These are phyloP conservation scores for Apodemus sylvaticus DNA, from an alignment of 2,113 vertebrate genomes.

Conservation along the genomic window DNA sequence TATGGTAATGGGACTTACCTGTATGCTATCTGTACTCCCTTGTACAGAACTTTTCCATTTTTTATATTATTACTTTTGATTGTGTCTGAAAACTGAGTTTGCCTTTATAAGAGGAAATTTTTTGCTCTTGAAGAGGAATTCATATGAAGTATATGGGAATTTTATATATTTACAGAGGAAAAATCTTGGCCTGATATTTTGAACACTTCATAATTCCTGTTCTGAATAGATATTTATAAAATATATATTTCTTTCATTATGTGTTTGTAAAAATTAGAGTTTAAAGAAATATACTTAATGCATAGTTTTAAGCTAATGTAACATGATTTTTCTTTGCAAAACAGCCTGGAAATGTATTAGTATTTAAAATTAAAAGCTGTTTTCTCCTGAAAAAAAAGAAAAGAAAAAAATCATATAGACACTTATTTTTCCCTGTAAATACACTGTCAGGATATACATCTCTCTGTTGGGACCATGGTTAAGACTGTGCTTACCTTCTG, in stretches of 20 bases:
- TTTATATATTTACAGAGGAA: conserved; percentile 85
- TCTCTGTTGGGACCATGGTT: background rate
- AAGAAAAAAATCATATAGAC: too few species aligned
- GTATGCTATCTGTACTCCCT: conserved; percentile 76
- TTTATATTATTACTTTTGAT: conserved; percentile 82
- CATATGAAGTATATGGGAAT: conserved; percentile 72
- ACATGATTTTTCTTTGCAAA: conserved; percentile 82
- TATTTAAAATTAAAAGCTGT: conserved; percentile 84
- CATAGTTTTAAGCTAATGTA: conserved; percentile 85
- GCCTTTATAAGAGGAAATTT: conserved; percentile 77
- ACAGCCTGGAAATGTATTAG: conserved; percentile 77
- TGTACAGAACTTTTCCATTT: conserved; percentile 81
- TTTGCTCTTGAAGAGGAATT: conserved; percentile 78
- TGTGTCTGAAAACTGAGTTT: conserved; percentile 73
- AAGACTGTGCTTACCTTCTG: background rate
- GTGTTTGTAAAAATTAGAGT: conserved; percentile 83
- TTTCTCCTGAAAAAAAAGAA: too few species aligned
- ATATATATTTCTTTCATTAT: conserved; percentile 82
- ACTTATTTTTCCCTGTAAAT: background rate
- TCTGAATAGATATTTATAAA: conserved; percentile 84
- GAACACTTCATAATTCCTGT: conserved; percentile 79
- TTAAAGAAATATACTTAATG: conserved; percentile 83
- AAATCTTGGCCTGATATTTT: conserved; percentile 85
- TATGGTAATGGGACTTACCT: conserved; percentile 72
- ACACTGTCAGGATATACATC: background rate